Base-by-base conservation (phyloP, 2,888 invertebrate species). In the Drosophila meridiana region DNA sequence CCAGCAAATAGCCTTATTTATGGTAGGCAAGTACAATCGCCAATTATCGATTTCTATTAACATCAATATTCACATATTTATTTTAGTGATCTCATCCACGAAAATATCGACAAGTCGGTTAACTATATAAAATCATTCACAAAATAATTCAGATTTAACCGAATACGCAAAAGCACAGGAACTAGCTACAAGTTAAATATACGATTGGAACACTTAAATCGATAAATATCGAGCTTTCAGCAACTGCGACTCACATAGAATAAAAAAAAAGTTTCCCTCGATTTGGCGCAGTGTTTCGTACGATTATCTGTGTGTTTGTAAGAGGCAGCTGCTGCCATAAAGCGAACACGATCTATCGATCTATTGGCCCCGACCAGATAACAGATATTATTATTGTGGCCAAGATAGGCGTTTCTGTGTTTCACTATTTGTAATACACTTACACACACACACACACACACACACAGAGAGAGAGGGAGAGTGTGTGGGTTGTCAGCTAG, bases 251-350 rank as follows among this genome's bases (percentile, higher is more conserved):
- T 20, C 9, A 3, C 3, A 20, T 4, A 20, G 2, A 30, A 14
- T 28, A 50, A 7, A 9, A 2, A 8, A n/a, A 5, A 55, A 30
- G 5, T n/a, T n/a, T 14, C 0, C 0, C 34, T 26, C 3, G 11
- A 34, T 53, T 70, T 70, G 20, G n/a, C 32, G 48, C 67, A 76
- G 74, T 70, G 65, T 53, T 53, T 7, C 3, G 30, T 9, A 52
- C 57, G 76, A 78, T 78, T 76, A 79, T 55, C 77, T 56, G 30
- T 71, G 45, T n/a, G 43, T 43, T 60, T 59, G 61, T 73, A 70
- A 69, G 78, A 78, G 69, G 78, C 60, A 75, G 61, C 79, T 66
- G 58, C 30, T n/a, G 64, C 45, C 74, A 70, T 78, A 77, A 70
- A 58, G 60, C 68, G 61, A 28, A 40, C 50, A 42, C 76, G 69